A percentile compares a stretch with the other conserved stretches of the same genome.
phyloP scores from a whole-genome alignment of 2,888 invertebrate genomes.

The Polyploca ridens region DNA sequence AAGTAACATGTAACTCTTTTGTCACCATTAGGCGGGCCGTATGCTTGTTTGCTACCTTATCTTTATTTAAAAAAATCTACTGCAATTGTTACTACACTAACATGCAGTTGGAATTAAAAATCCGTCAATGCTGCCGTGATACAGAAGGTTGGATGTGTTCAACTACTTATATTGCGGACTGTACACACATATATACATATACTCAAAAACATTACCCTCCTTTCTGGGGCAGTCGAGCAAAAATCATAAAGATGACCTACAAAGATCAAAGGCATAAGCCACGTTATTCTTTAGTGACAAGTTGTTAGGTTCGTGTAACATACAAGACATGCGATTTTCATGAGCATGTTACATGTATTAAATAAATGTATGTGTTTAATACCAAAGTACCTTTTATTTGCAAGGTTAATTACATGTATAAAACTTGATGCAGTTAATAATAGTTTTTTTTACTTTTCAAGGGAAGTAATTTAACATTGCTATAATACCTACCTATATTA shows the following conservation, averaged over 20 bases:
- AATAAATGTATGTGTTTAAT: neutral
- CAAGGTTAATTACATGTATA: neutral
- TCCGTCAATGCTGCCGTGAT: no score
- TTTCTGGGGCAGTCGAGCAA: no score
- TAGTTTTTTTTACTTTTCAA: neutral
- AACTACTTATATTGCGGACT: no score
- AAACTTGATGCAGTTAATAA: neutral
- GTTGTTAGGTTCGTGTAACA: slow-evolving; percentile 1
- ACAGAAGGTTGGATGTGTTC: no score
- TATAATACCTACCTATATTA: slow-evolving; percentile 16
- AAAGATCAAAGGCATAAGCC: neutral
- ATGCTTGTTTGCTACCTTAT: no score
- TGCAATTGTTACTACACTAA: no score
- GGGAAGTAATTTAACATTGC: slow-evolving; percentile 11
- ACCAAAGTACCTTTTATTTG: neutral
- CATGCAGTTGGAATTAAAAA: no score
- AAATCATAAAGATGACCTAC: neutral
- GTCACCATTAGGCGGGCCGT: no score
- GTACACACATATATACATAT: no score
- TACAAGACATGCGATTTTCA: neutral
- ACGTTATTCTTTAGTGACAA: neutral
- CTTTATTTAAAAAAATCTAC: no score
- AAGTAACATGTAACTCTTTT: no score
- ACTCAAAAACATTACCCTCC: no score
- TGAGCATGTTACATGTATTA: slow-evolving; percentile 10